Evolutionary conservation across 2,113 vertebrate species (phyloP).

Genomic region (Cyprinus carpio): DNA sequence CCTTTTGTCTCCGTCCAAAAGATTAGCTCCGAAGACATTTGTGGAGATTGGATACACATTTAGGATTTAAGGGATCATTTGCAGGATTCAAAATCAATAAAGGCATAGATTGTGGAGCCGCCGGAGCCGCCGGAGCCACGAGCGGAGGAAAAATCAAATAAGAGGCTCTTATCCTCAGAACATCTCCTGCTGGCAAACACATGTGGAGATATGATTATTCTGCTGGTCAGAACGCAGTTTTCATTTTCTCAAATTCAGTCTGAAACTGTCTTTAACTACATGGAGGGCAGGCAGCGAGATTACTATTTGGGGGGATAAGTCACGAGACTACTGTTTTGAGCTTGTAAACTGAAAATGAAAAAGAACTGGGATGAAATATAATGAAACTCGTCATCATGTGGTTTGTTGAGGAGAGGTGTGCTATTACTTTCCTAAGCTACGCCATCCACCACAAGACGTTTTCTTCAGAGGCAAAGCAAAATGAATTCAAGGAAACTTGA

Average conservation of each 20-base stretch:
- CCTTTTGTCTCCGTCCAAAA: slow-evolving; percentile 68
- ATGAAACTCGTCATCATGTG: background rate
- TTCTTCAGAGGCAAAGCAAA: background rate
- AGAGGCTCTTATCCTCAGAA: slow-evolving; percentile 28
- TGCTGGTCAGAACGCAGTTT: slow-evolving; percentile 21
- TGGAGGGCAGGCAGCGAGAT: background rate
- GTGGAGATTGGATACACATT: slow-evolving; percentile 63
- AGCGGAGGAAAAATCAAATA: slow-evolving; percentile 48
- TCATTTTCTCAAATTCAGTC: slow-evolving; percentile 27
- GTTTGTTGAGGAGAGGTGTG: background rate
- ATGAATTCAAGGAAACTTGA: background rate
- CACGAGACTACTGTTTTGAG: background rate
- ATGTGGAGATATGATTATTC: slow-evolving; percentile 30
- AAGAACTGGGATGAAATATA: slow-evolving; percentile 9
- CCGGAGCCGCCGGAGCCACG: slow-evolving; percentile 56
- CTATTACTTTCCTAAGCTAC: background rate
- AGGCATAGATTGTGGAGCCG: slow-evolving; percentile 58
- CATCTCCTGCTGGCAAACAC: slow-evolving; percentile 27
- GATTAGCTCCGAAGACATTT: slow-evolving; percentile 66
- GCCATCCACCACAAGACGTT: background rate
- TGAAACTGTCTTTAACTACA: slow-evolving; percentile 24
- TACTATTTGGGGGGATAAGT: background rate
- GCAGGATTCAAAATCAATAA: slow-evolving; percentile 68
- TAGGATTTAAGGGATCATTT: slow-evolving; percentile 63
- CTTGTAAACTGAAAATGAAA: background rate